Evolutionary conservation across 2,797 vertebrate genomes (phyloP).

Genomic region (Eulemur mongoz): DNA sequence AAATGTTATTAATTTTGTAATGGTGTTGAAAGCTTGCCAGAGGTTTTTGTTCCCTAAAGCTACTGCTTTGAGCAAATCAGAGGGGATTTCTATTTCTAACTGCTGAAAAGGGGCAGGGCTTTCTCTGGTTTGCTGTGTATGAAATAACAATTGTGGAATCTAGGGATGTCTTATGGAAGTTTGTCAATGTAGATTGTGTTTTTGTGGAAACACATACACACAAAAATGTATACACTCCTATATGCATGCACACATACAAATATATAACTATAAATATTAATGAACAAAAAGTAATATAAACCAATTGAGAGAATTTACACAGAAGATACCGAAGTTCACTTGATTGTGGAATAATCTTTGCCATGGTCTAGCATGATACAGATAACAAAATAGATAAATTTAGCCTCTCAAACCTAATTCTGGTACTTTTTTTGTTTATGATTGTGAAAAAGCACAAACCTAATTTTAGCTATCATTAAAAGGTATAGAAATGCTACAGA

Average conservation of each 20-base stretch:
- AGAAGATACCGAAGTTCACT: neutral
- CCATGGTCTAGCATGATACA: neutral
- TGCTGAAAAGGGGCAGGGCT: neutral
- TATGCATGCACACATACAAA: neutral
- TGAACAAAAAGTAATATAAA: neutral
- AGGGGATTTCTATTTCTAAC: slow-evolving; percentile 45
- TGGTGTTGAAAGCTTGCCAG: slow-evolving; percentile 39
- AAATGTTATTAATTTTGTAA: slow-evolving; percentile 66
- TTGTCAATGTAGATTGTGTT: neutral
- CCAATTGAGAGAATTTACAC: neutral
- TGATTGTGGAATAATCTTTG: neutral
- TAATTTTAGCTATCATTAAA: neutral
- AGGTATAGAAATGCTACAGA: neutral
- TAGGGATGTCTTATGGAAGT: neutral
- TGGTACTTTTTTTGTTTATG: neutral
- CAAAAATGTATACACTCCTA: fast-evolving
- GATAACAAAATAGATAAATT: neutral
- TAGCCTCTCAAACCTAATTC: neutral
- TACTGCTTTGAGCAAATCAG: slow-evolving; percentile 47
- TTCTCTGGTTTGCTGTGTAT: slow-evolving; percentile 16
- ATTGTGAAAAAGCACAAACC: neutral
- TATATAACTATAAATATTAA: neutral
- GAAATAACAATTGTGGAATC: neutral
- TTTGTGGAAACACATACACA: neutral
- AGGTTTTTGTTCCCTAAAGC: slow-evolving; percentile 58